Base-by-base conservation (phyloP, 2,113 vertebrate genomes). In the Siniperca chuatsi region DNA sequence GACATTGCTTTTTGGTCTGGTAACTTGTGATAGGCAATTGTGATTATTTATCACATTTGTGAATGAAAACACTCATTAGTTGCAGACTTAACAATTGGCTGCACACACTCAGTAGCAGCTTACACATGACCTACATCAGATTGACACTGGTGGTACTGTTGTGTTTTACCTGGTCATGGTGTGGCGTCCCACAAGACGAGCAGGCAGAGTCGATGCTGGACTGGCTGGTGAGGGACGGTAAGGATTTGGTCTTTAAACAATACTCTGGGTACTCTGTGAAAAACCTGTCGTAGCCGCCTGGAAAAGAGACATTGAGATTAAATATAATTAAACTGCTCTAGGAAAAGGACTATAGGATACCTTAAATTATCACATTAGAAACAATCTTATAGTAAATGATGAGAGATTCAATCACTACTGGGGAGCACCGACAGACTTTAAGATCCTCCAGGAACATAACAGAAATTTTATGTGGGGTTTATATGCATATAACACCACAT, bases 271-370 rank as follows among this genome's bases (percentile, higher is more conserved):
- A 99, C 85, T 97, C 96, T 29, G 97, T 84, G 40, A 96, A 95
- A 87, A 99, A 99, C 0, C 94, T 95, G 90, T 99, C 98, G 18
- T 97, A 99, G 21, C 98, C 98, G 90, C 98, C 98, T 99, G 94
- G 5, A 84, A 93, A 78, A 66, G 15, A 80, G 33, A 65, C 44
- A 20, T 6, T 0, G 6, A 6, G 40, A 29, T 84, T 8, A 40
- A 29, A 71, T 52, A 7, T 6, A 11, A 52, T 69, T 12, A 44
- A 8, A 44, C 9, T 68, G 4, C 13, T 18, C 2, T 46, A 46
- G 8, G 4, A 23, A 40, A 23, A 52, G 7, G 40, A 46, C 40
- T 50, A 11, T 16, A 72, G 44, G 15, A 9, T 18, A 40, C 11
- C 54, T n/a, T 21, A 3, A 55, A 21, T 0, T 12, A 55, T 21